Conservation (phyloP, 2,113 vertebrate genomes). For the Podilymbus podiceps region DNA sequence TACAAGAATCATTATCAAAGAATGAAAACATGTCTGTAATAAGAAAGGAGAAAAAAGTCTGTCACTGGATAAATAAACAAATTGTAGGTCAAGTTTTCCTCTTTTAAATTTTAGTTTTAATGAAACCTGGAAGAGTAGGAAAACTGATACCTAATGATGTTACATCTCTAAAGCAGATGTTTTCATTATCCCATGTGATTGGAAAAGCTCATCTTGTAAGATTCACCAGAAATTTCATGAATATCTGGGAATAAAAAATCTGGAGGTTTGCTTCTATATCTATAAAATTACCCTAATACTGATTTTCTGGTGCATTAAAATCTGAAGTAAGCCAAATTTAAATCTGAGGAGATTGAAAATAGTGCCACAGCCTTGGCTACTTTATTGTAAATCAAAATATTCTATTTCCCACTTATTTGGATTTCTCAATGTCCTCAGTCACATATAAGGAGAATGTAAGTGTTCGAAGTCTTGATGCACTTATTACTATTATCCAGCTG, state of each 20-base stretch:
- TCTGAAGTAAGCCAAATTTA: conserved; percentile 42
- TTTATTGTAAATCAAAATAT: conserved; percentile 54
- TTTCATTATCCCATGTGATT: neutral
- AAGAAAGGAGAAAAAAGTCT: neutral
- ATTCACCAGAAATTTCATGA: conserved; percentile 11
- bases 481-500: conserved; percentile 36
- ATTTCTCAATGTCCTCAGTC: neutral
- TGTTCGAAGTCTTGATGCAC: conserved; percentile 2
- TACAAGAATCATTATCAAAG: neutral
- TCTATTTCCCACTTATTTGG: conserved; percentile 39
- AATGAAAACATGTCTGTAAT: neutral
- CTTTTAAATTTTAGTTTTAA: neutral
- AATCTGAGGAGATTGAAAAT: conserved; percentile 34
- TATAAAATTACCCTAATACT: conserved; percentile 43
- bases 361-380: conserved; percentile 7
- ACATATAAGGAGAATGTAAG: neutral
- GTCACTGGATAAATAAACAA: neutral
- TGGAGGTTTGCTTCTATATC: neutral
- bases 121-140: neutral
- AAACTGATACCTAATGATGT: neutral
- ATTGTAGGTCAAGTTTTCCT: neutral
- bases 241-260: conserved; percentile 54
- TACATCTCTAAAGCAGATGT: conserved; percentile 11
- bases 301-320: conserved; percentile 64
- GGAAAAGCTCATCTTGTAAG: conserved; percentile 34